Evolutionary conservation across 2,113 vertebrate genomes (phyloP).

Genomic region (Cyprinodon variegatus): DNA sequence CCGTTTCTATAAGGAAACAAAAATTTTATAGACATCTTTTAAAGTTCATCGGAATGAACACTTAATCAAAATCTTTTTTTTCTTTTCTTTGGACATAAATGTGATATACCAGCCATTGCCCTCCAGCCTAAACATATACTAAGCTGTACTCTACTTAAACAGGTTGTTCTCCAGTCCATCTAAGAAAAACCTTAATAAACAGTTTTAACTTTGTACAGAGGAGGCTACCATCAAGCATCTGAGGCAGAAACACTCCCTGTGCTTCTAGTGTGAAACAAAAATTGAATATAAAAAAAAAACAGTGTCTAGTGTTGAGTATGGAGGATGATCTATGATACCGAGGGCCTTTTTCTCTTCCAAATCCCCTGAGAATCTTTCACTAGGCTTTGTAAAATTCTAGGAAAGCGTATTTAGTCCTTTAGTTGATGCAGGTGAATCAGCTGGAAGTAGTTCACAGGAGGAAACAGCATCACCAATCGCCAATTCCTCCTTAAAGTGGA

Average conservation of each 20-base stretch:
- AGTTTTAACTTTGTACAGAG: too few species aligned
- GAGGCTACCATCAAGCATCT: too few species aligned
- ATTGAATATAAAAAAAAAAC: not conserved
- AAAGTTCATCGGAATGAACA: too few species aligned
- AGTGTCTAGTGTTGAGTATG: too few species aligned
- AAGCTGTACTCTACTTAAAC: not conserved
- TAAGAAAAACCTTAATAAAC: too few species aligned
- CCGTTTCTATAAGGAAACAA: not conserved
- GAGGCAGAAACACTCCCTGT: too few species aligned
- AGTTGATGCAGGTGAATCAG: too few species aligned
- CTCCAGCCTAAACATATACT: not conserved
- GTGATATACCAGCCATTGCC: not conserved
- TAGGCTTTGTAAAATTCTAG: not conserved
- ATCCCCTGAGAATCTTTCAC: not conserved
- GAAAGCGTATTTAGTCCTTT: not conserved
- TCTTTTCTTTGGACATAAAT: not conserved
- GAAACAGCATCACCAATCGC: too few species aligned
- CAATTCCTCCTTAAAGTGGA: too few species aligned
- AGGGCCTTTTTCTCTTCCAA: not conserved
- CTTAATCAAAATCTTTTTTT: not conserved
- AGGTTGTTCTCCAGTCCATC: not conserved
- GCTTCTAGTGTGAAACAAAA: not conserved
- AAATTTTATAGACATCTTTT: too few species aligned
- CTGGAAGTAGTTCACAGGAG: too few species aligned
- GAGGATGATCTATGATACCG: not conserved